A percentile compares a stretch with the other conserved stretches of the same genome.
phyloP scores from a whole-genome alignment of 2,113 vertebrate species.

The Grantiella picta region DNA sequence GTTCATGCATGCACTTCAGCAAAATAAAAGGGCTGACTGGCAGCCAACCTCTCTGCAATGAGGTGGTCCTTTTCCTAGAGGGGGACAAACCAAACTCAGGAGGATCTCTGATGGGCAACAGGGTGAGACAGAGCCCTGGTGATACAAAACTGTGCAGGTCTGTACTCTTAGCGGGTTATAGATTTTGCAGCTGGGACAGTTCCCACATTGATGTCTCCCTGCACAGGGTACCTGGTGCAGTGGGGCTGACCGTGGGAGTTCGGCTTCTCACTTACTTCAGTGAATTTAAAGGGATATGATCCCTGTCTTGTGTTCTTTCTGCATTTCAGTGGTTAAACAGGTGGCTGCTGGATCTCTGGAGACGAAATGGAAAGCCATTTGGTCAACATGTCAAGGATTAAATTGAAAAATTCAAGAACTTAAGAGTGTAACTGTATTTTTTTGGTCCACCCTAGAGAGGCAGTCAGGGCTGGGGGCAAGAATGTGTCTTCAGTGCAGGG shows the following conservation, averaged over 20 bases:
- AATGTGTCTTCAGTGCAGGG: accelerated
- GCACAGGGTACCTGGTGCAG: neutral
- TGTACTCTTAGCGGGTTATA: neutral
- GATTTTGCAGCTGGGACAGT: neutral
- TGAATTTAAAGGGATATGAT: neutral
- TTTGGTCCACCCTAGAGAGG: neutral
- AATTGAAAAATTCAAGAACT: neutral
- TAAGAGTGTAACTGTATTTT: neutral
- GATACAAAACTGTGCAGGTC: accelerated
- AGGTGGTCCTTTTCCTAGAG: neutral
- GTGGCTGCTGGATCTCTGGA: neutral
- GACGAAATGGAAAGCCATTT: neutral
- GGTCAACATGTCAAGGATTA: neutral
- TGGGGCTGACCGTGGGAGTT: neutral
- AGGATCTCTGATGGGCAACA: neutral
- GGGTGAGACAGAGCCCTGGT: neutral
- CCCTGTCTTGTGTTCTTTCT: neutral
- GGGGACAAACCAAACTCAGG: neutral
- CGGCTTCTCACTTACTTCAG: neutral
- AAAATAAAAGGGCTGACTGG: neutral
- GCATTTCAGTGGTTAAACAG: neutral
- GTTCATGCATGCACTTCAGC: neutral
- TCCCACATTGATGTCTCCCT: neutral
- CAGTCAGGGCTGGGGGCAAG: neutral
- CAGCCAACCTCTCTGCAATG: neutral